Percentiles rank a stretch among this genome's conserved stretches.
phyloP scores from a whole-genome alignment of 2,797 vertebrate species.

The Dicrostonyx torquatus region DNA sequence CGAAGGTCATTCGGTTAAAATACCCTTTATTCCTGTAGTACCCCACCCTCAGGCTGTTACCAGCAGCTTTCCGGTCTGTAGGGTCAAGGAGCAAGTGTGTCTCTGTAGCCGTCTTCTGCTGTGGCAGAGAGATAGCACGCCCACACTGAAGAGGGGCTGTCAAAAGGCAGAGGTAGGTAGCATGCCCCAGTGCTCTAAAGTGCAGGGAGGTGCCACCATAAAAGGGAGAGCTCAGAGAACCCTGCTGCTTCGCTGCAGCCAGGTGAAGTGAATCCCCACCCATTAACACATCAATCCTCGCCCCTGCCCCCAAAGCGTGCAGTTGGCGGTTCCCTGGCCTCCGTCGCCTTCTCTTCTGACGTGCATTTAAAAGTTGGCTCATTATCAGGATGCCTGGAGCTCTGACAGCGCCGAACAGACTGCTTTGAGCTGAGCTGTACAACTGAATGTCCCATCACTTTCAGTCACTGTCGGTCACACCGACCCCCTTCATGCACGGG shows the following conservation, averaged over 20 bases:
- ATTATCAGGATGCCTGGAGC: too few relatives aligned
- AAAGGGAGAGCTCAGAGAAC: background rate
- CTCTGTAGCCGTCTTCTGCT: background rate
- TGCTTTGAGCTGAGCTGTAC: background rate
- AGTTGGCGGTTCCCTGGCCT: background rate
- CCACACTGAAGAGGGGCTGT: background rate
- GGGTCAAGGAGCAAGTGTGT: background rate
- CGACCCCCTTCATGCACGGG: too few relatives aligned
- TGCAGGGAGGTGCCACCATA: background rate
- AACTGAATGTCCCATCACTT: rapidly evolving
- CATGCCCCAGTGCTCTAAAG: background rate
- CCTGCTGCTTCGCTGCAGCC: background rate
- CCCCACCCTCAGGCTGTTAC: background rate
- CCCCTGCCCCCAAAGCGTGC: background rate
- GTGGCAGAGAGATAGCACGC: background rate
- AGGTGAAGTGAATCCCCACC: background rate
- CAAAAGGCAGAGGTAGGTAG: background rate
- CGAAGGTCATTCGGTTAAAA: slow-evolving; percentile 54
- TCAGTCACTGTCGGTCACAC: background rate
- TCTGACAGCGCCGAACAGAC: background rate
- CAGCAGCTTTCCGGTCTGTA: background rate
- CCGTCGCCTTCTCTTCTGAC: background rate
- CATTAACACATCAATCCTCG: background rate
- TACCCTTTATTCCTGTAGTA: background rate
- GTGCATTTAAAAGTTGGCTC: background rate